A percentile compares a stretch with the other conserved stretches of the same genome.
Conservation (phyloP, 2,888 invertebrate species). For the Druceiella hillmani region DNA sequence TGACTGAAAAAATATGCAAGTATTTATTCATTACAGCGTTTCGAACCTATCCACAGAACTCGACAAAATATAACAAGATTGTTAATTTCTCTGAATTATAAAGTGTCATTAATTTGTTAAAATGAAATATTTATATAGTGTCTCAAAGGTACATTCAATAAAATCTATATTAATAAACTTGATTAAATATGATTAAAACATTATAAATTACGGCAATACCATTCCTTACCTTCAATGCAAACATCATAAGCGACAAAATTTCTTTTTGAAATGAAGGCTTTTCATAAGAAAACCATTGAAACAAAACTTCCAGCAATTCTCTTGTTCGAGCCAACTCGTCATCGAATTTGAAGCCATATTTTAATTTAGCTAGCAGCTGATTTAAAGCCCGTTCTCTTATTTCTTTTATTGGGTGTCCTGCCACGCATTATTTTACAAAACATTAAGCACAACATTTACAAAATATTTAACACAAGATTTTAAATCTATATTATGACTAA, state of each 20-base stretch:
- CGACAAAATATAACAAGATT: conserved; percentile 5
- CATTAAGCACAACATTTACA: too few species aligned
- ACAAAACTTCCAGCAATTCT: conserved; percentile 52
- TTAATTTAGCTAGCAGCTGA: conserved; percentile 55
- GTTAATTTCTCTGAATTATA: too few species aligned
- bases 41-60: conserved; percentile 14
- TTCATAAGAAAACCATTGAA: conserved; percentile 58
- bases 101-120: too few species aligned
- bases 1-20: conserved; percentile 36
- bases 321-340: conserved; percentile 55
- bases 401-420: conserved; percentile 53
- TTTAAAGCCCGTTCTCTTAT: conserved; percentile 52
- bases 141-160: too few species aligned
- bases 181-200: conserved; percentile 6
- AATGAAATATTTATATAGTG: too few species aligned
- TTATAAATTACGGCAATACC: too few species aligned
- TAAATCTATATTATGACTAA: too few species aligned
- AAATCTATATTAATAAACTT: conserved; percentile 8
- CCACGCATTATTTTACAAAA: too few species aligned
- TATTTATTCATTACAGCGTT: conserved; percentile 5
- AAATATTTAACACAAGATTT: neutral
- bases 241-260: conserved; percentile 52
- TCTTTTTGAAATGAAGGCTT: conserved; percentile 49
- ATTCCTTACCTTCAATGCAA: conserved; percentile 50
- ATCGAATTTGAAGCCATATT: conserved; percentile 55